Evolutionary conservation across 2,113 vertebrate species (phyloP), one percentile per base, ranked within the genome.

Genomic region (Camelus dromedarius): DNA sequence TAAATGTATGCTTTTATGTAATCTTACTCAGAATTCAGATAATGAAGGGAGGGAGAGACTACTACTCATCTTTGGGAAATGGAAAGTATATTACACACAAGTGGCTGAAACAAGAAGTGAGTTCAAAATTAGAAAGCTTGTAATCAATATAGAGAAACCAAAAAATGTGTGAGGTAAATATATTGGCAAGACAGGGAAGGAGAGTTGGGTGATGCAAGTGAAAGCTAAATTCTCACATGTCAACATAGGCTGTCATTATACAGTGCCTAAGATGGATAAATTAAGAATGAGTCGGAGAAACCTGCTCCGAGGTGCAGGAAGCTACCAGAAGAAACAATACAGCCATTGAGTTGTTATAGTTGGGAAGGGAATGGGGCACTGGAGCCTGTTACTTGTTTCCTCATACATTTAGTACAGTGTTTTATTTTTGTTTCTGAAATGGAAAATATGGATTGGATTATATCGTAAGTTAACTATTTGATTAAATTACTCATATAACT

Each of bases 391-490:
- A 19, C 91, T 91, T 66, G 4, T 92, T 94, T 94, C 22, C 28
- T 70, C 8, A 9, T 26, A 56, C 0, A 46, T 77, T 30, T 64
- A 64, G 32, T 83, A 80, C 13, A 64, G 16, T 62, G 28, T 69
- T 76, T 35, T 60, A 2, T 76, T 89, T 77, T 60, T 80, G 20
- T 72, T 88, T 91, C n/a, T 75, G 64, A 56, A 54, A 42, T 42
- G 52, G 80, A 93, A 83, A 95, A 89, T 64, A 80, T 75, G 58
- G 32, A 32, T 93, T 93, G 32, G 73, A 66, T 92, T 75, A 50
- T 35, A 30, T 28, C 22, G 7, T 70, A 56, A 85, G 7, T 85
- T 76, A 52, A 70, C 64, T 28, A 38, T 42, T 32, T 90, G 22
- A 69, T 58, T 82, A 32, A 89, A 48, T 91, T 52, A 48, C 15